A percentile compares a stretch with the other conserved stretches of the same genome.
These are phyloP conservation scores for Chlorocebus sabaeus DNA, from an alignment of 2,113 vertebrate species.

Conservation along the genomic window DNA sequence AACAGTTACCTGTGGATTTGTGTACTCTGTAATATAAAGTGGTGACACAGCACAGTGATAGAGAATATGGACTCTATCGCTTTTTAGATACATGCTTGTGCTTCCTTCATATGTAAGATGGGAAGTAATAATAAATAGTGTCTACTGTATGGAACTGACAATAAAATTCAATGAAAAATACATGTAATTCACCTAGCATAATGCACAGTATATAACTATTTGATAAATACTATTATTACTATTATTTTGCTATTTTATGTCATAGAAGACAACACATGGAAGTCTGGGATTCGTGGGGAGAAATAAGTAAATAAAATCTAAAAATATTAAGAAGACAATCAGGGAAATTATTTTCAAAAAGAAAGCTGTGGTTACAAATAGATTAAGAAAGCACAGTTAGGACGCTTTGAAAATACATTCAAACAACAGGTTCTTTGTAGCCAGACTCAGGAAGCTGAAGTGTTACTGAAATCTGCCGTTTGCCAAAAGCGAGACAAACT, in stretches of 20 bases:
- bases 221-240: not conserved
- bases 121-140: not conserved
- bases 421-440: slow-evolving; percentile 24
- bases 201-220: rapidly evolving
- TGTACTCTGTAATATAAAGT: not conserved
- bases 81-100: not conserved
- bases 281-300: not conserved
- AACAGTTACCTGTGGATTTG: not conserved
- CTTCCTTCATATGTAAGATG: not conserved
- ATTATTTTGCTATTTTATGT: not conserved
- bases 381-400: slow-evolving; percentile 43
- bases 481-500: slow-evolving; percentile 67
- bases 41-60: not conserved
- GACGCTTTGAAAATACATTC: slow-evolving; percentile 40
- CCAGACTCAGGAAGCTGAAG: slow-evolving; percentile 20
- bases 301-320: not conserved
- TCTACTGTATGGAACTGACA: not conserved
- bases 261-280: not conserved
- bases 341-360: slow-evolving; percentile 36
- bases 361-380: not conserved
- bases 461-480: slow-evolving; percentile 34
- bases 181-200: not conserved
- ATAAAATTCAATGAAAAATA: not conserved
- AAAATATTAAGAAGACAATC: not conserved
- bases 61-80: not conserved